phyloP scores from a whole-genome alignment of 2,888 invertebrate genomes.

The Eupithecia tripunctaria region DNA sequence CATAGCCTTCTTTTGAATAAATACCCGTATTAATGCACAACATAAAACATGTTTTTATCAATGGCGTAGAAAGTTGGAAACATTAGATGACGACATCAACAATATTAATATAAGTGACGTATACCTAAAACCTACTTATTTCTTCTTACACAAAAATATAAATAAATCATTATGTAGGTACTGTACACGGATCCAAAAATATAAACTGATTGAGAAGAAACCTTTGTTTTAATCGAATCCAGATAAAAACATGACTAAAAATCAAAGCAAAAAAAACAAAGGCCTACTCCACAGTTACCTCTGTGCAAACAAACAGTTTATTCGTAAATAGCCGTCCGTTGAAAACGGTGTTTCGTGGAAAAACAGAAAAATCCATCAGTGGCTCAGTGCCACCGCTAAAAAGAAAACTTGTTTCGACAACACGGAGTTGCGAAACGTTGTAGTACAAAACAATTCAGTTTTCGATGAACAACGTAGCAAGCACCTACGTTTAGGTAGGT shows the following conservation, averaged over 20 bases:
- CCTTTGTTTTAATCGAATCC: not conserved
- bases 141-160: not conserved
- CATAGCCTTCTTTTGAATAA: not conserved
- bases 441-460: not conserved
- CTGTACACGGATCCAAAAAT: not conserved
- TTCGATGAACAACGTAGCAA: not conserved
- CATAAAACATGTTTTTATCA: too few species aligned
- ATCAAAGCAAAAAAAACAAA: not conserved
- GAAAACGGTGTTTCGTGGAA: constrained; percentile 57
- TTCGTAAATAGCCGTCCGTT: constrained; percentile 55
- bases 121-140: too few species aligned
- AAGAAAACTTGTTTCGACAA: constrained; percentile 36
- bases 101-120: too few species aligned
- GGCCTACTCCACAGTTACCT: constrained; percentile 35
- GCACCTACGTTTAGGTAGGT: not conserved
- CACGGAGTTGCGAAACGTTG: constrained; percentile 7
- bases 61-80: not conserved
- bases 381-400: constrained; percentile 40
- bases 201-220: not conserved
- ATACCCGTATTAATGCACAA: too few species aligned
- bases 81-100: not conserved
- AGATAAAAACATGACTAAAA: not conserved
- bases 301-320: constrained; percentile 43
- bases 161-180: not conserved
- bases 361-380: constrained; percentile 48